Percentiles rank a stretch among this genome's conserved stretches.
These are phyloP conservation scores for Elegia similella DNA, from an alignment of 2,888 invertebrate genomes.

Conservation along the genomic window DNA sequence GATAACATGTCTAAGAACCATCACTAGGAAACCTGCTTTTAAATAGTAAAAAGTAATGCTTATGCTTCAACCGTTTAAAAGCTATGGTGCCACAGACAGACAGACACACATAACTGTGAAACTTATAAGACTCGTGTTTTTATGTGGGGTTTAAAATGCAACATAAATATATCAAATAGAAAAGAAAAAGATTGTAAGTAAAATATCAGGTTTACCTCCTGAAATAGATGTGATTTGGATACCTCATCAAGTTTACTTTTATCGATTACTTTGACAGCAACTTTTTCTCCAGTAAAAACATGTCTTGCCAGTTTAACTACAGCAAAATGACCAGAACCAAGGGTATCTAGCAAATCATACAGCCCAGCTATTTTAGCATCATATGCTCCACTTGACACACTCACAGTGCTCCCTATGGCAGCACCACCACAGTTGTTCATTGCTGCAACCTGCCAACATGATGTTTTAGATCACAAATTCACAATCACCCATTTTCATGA, in stretches of 20 bases:
- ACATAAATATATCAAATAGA: constrained; percentile 9
- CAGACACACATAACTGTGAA: no score
- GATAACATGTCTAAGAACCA: no score
- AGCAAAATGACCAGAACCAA: constrained; percentile 99
- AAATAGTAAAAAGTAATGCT: no score
- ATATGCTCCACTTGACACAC: constrained; percentile 78
- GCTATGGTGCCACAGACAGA: no score
- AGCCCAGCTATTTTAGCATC: constrained; percentile 97
- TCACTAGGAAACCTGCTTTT: no score
- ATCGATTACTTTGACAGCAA: constrained; percentile 98
- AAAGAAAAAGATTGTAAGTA: not conserved
- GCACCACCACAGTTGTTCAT: constrained; percentile 67
- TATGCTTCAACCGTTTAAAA: no score
- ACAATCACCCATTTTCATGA: not conserved
- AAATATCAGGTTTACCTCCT: constrained; percentile 85
- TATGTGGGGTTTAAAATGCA: no score
- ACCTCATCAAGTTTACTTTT: constrained; percentile 98
- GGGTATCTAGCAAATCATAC: constrained; percentile 98
- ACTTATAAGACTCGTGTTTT: no score
- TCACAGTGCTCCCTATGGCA: constrained; percentile 28
- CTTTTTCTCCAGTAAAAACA: constrained; percentile 99
- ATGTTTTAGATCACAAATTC: not conserved
- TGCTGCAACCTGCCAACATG: constrained; percentile 28
- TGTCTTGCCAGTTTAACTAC: constrained; percentile 98
- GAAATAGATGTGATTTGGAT: constrained; percentile 97